Evolutionary conservation across 2,113 vertebrate genomes (phyloP).

Genomic region (Rhynchomys soricoides): DNA sequence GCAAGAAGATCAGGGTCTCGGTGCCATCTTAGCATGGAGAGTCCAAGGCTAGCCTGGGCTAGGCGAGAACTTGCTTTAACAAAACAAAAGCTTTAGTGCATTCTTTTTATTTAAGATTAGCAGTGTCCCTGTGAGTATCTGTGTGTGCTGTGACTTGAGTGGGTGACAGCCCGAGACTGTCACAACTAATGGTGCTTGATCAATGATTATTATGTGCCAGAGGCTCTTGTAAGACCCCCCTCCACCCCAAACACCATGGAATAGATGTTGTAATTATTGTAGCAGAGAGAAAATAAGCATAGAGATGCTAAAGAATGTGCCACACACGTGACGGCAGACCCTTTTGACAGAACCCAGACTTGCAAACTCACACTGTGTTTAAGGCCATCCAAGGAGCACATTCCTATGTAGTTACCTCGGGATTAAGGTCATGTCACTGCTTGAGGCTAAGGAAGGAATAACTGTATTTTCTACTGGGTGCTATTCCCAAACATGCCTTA

Average conservation of each 20-base stretch:
- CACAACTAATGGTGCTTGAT: neutral
- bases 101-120: constrained; percentile 56
- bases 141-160: neutral
- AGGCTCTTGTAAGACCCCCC: neutral
- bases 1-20: neutral
- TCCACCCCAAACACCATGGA: neutral
- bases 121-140: constrained; percentile 51
- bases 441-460: neutral
- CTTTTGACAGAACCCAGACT: neutral
- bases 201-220: neutral
- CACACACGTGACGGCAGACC: neutral
- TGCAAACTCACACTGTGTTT: accelerated
- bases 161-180: neutral
- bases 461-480: neutral
- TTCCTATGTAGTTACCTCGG: neutral
- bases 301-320: neutral
- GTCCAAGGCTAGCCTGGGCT: neutral
- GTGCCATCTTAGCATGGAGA: neutral
- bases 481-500: neutral
- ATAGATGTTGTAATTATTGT: neutral
- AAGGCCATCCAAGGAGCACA: neutral
- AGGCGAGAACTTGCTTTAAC: neutral
- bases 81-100: neutral
- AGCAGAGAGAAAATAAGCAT: neutral
- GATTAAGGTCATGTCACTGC: neutral